phyloP scores from a whole-genome alignment of 2,113 vertebrate genomes.

The Anolis sagrei region DNA sequence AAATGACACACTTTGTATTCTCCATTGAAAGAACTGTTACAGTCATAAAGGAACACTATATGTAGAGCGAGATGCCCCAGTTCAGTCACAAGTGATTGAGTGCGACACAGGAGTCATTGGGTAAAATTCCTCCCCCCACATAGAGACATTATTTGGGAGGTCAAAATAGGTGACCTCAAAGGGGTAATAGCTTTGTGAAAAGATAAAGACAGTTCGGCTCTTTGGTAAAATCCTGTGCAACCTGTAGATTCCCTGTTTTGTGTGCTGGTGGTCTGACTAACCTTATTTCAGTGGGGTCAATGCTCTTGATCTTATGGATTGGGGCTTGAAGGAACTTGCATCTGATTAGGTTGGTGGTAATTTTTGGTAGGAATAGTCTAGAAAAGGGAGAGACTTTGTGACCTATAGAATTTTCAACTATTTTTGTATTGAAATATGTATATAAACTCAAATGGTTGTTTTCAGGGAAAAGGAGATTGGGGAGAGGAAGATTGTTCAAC shows the following conservation, averaged over 20 bases:
- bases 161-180: slow-evolving; percentile 7
- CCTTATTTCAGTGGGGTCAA: background rate
- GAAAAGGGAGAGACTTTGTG: background rate
- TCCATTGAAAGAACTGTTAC: background rate
- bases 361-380: background rate
- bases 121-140: slow-evolving; percentile 3
- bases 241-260: background rate
- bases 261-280: no score
- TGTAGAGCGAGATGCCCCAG: background rate
- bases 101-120: background rate
- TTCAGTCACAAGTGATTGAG: slow-evolving; percentile 20
- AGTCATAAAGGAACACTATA: background rate
- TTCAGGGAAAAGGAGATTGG: background rate
- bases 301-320: background rate
- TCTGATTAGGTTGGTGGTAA: background rate
- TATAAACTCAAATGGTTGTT: background rate
- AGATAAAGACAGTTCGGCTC: background rate
- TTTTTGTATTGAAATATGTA: background rate
- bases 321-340: background rate
- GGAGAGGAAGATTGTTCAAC: background rate
- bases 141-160: fast-evolving
- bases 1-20: background rate
- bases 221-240: background rate
- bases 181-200: background rate
- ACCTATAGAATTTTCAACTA: background rate